Evolutionary conservation across 1,140 invertebrate genomes (phyloP), one percentile per base, ranked within the genome.

Genomic region (Chelonus insularis): DNA sequence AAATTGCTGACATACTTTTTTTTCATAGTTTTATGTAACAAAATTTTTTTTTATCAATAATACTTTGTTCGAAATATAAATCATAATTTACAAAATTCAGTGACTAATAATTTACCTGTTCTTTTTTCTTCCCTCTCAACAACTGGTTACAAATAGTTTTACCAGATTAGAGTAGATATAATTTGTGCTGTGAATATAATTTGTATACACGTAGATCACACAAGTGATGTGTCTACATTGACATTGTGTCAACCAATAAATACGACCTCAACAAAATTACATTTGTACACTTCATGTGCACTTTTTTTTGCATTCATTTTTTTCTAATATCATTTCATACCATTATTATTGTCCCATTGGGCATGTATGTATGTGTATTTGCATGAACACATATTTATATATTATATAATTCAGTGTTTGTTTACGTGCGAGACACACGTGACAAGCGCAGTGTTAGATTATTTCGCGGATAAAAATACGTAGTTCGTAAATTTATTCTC

Each of bases 401-500:
- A 4, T 18, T 29, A 51, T 23, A 11, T 8, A 32, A 16, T 29
- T 29, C 25, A 51, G 48, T 21, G n/a, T 51, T 51, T 51, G n/a
- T 18, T 34, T 29, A 39, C 36, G 34, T 52, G 48, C 36, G 12
- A 52, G 16, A 21, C 11, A 21, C 59, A 61, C 59, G 59, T 61
- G 59, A 61, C 59, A 61, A 61, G 43, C 41, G 32, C 41, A 61
- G 51, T 56, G 41, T 61, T 61, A 55, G 59, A 61, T 61, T 16
- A 56, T 61, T 43, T 56, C 25, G 21, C 41, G 51, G 51, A 60
- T 60, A 60, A 61, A 60, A 52, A 45, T 16, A 37, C 45, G 50
- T 39, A 55, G 51, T 55, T 16, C 51, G 41, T 61, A 61, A 61
- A 61, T 61, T 61, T 61, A 61, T 61, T 61, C 59, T 29, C 41